Evolutionary conservation across 1,140 invertebrate species (phyloP).

Genomic region (Leptonema lineaticorne): DNA sequence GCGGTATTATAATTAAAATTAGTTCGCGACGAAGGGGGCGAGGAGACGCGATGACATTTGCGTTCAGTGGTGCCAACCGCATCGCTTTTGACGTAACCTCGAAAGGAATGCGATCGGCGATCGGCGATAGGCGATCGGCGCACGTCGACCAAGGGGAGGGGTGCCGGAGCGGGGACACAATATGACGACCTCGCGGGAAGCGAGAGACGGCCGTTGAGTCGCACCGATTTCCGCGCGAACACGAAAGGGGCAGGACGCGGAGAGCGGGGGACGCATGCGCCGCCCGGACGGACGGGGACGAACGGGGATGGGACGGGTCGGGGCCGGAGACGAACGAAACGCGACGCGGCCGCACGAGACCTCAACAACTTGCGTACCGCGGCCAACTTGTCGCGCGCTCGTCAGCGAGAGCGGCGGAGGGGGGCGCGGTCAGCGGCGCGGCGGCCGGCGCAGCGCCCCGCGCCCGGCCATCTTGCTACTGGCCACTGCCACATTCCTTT

Average conservation of each 20-base stretch:
- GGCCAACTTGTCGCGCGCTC: background rate
- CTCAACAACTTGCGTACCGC: background rate
- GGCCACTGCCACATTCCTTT: slow-evolving; percentile 25
- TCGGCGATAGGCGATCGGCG: no score
- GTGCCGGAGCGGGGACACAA: background rate
- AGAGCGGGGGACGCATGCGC: background rate
- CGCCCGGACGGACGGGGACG: background rate
- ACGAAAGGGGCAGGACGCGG: background rate
- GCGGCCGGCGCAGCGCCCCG: slow-evolving; percentile 21
- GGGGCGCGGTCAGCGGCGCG: slow-evolving; percentile 14
- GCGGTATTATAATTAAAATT: no score
- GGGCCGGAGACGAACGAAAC: background rate
- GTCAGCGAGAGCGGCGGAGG: slow-evolving; percentile 1
- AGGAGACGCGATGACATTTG: no score
- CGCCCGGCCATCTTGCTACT: slow-evolving; percentile 28
- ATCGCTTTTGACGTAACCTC: no score
- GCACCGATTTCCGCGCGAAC: no score
- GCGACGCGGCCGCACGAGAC: background rate
- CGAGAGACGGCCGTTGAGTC: background rate
- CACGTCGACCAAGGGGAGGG: no score
- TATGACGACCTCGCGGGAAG: background rate
- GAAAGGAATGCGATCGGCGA: no score
- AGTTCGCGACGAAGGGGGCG: no score
- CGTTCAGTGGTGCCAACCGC: no score
- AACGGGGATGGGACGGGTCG: background rate